A percentile compares a stretch with the other conserved stretches of the same genome.
These are phyloP conservation scores for Unio delphinus DNA, from an alignment of 2,888 invertebrate genomes.

Conservation along the genomic window DNA sequence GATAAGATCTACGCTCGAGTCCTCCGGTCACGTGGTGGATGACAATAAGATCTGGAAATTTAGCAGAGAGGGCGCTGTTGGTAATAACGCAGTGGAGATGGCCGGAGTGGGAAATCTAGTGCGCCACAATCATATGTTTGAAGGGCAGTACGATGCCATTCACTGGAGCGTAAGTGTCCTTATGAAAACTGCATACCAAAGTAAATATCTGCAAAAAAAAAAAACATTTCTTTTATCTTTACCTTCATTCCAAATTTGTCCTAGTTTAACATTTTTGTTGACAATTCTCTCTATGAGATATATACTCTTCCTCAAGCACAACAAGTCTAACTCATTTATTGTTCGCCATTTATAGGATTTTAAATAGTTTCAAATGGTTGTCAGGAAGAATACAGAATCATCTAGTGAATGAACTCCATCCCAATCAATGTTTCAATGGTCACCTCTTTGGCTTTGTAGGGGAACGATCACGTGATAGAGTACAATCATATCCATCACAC, in stretches of 20 bases:
- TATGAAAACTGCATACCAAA: too few relatives aligned
- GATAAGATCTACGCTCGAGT: slow-evolving; percentile 22
- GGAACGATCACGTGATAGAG: slow-evolving; percentile 51
- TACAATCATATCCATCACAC: slow-evolving; percentile 45
- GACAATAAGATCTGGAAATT: slow-evolving; percentile 23
- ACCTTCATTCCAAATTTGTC: too few relatives aligned
- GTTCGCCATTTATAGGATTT: too few relatives aligned
- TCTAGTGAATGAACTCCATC: too few relatives aligned
- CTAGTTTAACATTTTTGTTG: neutral
- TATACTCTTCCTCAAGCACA: too few relatives aligned
- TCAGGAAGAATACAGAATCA: too few relatives aligned
- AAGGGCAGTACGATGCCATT: slow-evolving; percentile 38
- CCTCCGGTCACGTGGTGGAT: slow-evolving; percentile 29
- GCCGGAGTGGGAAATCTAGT: slow-evolving; percentile 33
- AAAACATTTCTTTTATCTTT: too few relatives aligned
- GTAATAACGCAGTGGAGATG: slow-evolving; percentile 22
- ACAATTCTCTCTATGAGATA: too few relatives aligned
- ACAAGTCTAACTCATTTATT: too few relatives aligned
- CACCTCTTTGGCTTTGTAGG: slow-evolving; percentile 18
- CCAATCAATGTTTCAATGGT: too few relatives aligned
- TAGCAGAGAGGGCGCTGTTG: slow-evolving; percentile 31
- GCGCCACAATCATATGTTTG: slow-evolving; percentile 36
- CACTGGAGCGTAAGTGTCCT: slow-evolving; percentile 20
- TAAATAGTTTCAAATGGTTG: too few relatives aligned
- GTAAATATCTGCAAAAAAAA: too few relatives aligned